Conservation (phyloP, 2,888 invertebrate species). For the Thera britannica region DNA sequence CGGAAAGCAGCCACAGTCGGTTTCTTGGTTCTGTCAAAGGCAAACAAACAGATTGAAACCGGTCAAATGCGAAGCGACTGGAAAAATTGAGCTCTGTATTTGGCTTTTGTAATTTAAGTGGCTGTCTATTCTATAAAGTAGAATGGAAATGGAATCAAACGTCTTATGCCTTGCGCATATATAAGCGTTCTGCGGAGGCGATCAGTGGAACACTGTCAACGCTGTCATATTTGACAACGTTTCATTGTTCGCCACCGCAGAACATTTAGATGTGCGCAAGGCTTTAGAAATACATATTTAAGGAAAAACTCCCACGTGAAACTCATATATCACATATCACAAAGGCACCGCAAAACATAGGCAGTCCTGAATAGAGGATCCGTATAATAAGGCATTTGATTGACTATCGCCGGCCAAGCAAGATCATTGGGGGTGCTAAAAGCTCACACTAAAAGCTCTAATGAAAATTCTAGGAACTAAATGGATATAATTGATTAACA, state of each 20-base stretch:
- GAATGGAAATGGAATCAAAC: background rate
- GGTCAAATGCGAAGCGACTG: slow-evolving; percentile 19
- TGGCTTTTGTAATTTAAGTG: slow-evolving; percentile 30
- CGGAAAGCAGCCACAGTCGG: slow-evolving; percentile 12
- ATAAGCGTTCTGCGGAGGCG: too few species aligned
- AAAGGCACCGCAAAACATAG: background rate
- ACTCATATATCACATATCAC: background rate
- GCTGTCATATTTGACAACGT: too few species aligned
- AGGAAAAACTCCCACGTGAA: slow-evolving; percentile 17
- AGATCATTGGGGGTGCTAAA: background rate
- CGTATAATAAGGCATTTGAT: background rate
- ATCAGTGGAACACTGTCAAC: too few species aligned
- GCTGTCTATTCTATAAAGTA: slow-evolving; percentile 14
- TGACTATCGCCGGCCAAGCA: background rate
- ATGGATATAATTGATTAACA: background rate
- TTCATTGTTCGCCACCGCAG: too few species aligned
- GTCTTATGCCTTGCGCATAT: too few species aligned
- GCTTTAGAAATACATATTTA: background rate
- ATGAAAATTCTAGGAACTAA: background rate
- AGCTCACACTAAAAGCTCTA: background rate
- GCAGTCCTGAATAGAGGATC: too few species aligned
- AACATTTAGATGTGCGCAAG: too few species aligned
- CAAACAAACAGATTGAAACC: slow-evolving; percentile 23
- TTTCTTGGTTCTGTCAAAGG: slow-evolving; percentile 30
- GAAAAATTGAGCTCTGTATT: slow-evolving; percentile 27